Base-by-base conservation (phyloP, 2,888 invertebrate genomes). In the Acrocera orbiculus region DNA sequence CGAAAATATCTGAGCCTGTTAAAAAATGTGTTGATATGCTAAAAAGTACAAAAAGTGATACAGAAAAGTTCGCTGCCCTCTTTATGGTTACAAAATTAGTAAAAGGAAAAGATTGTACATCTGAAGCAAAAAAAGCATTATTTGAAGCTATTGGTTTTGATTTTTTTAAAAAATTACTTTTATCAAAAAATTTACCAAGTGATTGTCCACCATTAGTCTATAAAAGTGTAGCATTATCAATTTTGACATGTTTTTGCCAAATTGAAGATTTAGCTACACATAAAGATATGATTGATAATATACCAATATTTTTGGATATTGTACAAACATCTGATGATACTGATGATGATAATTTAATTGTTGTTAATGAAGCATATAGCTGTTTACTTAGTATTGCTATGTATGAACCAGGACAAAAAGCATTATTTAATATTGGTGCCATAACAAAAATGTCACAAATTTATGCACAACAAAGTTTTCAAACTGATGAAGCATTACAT, bases 71-170 rank as follows among this genome's bases (percentile, higher is more conserved):
- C 56, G 87, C 89, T 25, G 85, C 80, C 2, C 67, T 90, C 31
- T 86, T 89, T 56, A 79, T 89, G 77, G 85, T 89, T 33, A 87
- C 89, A 3, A 90, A 89, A 58, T 61, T 87, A 34, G 77, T 89
- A 24, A 82, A 83, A 57, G 76, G 76, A 42, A 79, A 79, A 51
- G 81, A 86, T 48, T 81, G 85, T 53, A 73, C 70, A 46, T 63
- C 74, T 8, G 65, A 70, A n/a, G 73, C 74, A n/a, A 81, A 80
- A 53, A 76, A 75, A 49, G 67, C 77, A 20, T 65, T 92, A 3
- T 86, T 90, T 50, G 83, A 89, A 62, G 82, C 86, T 2, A 85
- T 92, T 47, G 90, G 90, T 15, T 79, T 85, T 47, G 73, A 76
- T 43, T 92, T 90, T 57, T 58, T 93, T 31, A 76, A 78, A 51